Conservation (phyloP, 92 coral and sea anemone species). For the Desmophyllum pertusum region DNA sequence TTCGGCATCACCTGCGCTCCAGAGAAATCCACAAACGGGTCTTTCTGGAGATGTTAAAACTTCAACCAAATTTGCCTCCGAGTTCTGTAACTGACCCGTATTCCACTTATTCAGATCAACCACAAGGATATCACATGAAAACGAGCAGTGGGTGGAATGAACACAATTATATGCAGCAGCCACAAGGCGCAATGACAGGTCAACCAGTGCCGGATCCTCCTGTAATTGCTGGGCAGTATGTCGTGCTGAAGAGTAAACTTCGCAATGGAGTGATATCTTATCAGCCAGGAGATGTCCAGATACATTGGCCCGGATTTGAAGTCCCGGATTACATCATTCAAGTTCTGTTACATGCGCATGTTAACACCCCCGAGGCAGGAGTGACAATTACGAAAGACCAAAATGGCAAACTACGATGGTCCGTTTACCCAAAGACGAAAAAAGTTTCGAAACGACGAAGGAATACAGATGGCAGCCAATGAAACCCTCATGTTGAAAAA, state of each 20-base stretch:
- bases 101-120: neutral
- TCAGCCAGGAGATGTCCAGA: neutral
- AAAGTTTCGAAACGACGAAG: neutral
- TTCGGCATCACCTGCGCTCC: too few species aligned
- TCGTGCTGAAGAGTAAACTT: neutral
- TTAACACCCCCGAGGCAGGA: neutral
- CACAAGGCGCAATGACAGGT: too few species aligned
- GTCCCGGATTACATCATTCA: neutral
- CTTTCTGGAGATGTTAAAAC: too few species aligned
- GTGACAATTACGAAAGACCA: neutral
- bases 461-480: neutral
- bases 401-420: neutral
- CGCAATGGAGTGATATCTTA: neutral
- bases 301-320: neutral
- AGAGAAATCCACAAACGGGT: too few species aligned
- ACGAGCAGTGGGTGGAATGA: too few species aligned
- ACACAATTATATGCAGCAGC: too few species aligned
- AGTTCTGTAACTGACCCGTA: too few species aligned
- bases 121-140: too few species aligned
- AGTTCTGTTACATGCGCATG: too few species aligned
- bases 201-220: too few species aligned
- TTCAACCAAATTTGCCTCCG: too few species aligned
- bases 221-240: neutral
- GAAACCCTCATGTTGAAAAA: neutral
- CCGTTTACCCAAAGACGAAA: neutral